Percentiles rank a stretch among this genome's conserved stretches.
These are phyloP conservation scores for Andrena minutula DNA, from an alignment of 2,888 invertebrate genomes.

Conservation along the genomic window DNA sequence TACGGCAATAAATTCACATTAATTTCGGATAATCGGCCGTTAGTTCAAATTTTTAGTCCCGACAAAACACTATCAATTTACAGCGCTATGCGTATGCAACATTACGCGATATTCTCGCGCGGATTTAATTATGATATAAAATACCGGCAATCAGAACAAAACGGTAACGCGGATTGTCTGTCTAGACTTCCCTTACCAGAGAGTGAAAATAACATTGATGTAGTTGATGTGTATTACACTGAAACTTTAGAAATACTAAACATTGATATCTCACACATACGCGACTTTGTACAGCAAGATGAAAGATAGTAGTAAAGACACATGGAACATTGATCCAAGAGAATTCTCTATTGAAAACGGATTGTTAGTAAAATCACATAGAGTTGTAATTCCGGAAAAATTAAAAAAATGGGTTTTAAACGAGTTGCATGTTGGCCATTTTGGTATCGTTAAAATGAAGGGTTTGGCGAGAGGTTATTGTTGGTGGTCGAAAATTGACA, in stretches of 20 bases:
- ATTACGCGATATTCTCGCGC: no score
- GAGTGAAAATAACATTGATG: no score
- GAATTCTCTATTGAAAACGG: no score
- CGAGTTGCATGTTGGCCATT: not conserved
- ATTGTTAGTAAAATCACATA: not conserved
- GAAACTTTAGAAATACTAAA: no score
- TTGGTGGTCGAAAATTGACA: not conserved
- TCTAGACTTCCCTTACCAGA: no score
- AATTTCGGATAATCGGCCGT: not conserved
- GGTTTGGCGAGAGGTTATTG: not conserved
- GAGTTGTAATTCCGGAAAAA: not conserved
- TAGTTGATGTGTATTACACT: no score
- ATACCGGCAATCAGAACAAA: no score
- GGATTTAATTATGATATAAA: not conserved
- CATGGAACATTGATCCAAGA: no score
- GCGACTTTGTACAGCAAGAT: no score
- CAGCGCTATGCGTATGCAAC: not conserved
- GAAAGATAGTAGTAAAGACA: no score
- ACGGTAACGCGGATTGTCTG: no score
- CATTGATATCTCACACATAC: no score
- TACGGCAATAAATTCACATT: conserved; percentile 1
- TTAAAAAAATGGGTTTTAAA: not conserved
- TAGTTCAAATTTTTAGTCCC: not conserved
- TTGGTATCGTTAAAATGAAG: not conserved
- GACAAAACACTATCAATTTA: not conserved